Evolutionary conservation across 1,140 invertebrate species (phyloP).

Genomic region (Vollenhovia emeryi): DNA sequence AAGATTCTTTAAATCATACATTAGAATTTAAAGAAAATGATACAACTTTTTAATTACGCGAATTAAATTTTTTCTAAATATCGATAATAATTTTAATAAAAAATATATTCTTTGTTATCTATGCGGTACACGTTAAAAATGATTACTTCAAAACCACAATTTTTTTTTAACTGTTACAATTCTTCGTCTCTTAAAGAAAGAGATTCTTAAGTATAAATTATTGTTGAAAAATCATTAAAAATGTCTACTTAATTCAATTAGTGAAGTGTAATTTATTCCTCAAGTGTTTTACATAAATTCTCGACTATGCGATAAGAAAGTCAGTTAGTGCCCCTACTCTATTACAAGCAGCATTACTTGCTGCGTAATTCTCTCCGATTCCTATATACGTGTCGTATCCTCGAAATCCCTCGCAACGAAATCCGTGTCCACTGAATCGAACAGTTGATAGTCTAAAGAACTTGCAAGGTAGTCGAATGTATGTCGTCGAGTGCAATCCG

Average conservation of each 20-base stretch:
- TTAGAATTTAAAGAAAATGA: not conserved
- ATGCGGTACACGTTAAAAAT: not conserved
- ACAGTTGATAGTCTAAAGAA: constrained; percentile 45
- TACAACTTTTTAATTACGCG: not conserved
- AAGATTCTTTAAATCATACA: not conserved
- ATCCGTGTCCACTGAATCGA: constrained; percentile 36
- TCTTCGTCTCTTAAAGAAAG: not conserved
- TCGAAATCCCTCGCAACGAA: not conserved
- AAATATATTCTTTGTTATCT: not conserved
- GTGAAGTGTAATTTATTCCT: not conserved
- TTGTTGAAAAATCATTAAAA: not conserved
- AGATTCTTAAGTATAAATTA: not conserved
- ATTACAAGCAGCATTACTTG: not conserved
- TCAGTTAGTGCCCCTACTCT: not conserved
- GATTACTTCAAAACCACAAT: no score
- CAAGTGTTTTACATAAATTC: not conserved
- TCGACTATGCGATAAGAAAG: not conserved
- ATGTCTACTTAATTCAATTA: not conserved
- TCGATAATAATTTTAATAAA: not conserved
- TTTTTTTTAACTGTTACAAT: no score
- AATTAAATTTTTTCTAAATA: not conserved
- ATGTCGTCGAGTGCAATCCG: constrained; percentile 39
- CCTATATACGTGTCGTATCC: not conserved
- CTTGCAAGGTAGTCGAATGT: constrained; percentile 62
- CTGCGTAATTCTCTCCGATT: not conserved